Evolutionary conservation across 2,888 invertebrate genomes (phyloP), one percentile per base, ranked within the genome.

Genomic region (Rutpela maculata): DNA sequence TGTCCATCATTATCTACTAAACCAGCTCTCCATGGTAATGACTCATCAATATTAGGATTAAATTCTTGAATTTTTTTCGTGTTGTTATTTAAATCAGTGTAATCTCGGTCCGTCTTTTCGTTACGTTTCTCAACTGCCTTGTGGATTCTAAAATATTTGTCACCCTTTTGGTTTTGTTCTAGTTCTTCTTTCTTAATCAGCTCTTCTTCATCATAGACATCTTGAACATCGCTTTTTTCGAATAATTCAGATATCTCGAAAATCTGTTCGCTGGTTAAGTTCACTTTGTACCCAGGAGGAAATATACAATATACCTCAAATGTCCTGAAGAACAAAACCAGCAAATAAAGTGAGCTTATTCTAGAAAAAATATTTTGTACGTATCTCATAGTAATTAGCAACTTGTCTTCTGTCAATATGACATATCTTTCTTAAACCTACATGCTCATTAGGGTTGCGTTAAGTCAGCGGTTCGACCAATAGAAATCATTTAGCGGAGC

Each of bases 121-220:
- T 76, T 76, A n/a, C 62, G 35, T 22, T 57, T 73, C 55, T 38
- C 59, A 10, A 71, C 43, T 50, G 79, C 76, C 11, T 72, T 69
- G 70, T 84, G 85, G 10, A 85, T 72, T 22, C 80, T 74, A 50
- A 77, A 85, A 76, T 78, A 85, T 76, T 83, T 83, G 17, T 81
- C 77, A 19, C 76, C 60, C 10, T 75, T 71, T 11, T 69, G 31
- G 19, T 76, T 62, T n/a, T 77, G 77, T 22, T 78, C 66, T 72
- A 82, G 55, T 50, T 84, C 84, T 17, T 81, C 77, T 66, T 79
- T 70, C 66, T 80, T 75, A 38, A 87, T 86, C 81, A 87, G 82
- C 81, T 90, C 90, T 80, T 91, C 90, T 35, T 89, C 88, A 17
- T 87, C 88, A 74, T 89, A 86, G 65, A 87, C 88, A 26, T 90